phyloP scores from a whole-genome alignment of 37 sponge, comb jelly and placozoan genomes.

The Mnemiopsis leidyi region DNA sequence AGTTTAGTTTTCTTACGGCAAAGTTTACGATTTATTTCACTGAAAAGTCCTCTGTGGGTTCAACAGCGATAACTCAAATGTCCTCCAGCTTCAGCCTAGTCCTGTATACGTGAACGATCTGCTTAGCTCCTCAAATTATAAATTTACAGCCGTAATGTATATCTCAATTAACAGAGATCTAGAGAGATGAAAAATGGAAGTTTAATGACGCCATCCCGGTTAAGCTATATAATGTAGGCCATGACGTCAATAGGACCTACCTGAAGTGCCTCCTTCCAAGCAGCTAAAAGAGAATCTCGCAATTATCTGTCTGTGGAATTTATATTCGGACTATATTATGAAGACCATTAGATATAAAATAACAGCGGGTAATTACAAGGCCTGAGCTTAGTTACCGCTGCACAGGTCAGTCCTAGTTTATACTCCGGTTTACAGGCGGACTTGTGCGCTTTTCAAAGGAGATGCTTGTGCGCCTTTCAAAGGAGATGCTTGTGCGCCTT shows the following conservation, averaged over 20 bases:
- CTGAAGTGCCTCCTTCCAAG: background rate
- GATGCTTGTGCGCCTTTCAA: too few relatives aligned
- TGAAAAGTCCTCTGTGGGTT: too few relatives aligned
- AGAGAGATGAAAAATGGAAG: background rate
- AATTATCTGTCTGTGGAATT: background rate
- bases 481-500: too few relatives aligned
- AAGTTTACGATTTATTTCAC: too few relatives aligned
- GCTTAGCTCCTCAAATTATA: too few relatives aligned
- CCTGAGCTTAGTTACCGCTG: background rate
- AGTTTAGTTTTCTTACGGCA: background rate
- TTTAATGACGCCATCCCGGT: background rate
- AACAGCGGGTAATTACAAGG: background rate
- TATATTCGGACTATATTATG: background rate
- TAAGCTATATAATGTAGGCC: background rate
- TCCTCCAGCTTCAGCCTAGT: background rate
- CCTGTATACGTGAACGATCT: too few relatives aligned
- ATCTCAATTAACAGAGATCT: background rate
- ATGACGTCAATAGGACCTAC: background rate
- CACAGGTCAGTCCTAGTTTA: too few relatives aligned
- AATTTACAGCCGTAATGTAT: background rate
- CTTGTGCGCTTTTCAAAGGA: too few relatives aligned
- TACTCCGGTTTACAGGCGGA: too few relatives aligned
- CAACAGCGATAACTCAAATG: too few relatives aligned
- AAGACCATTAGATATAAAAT: background rate
- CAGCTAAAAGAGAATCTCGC: background rate